Evolutionary conservation across 2,888 invertebrate genomes (phyloP).

Genomic region (Aelia acuminata): DNA sequence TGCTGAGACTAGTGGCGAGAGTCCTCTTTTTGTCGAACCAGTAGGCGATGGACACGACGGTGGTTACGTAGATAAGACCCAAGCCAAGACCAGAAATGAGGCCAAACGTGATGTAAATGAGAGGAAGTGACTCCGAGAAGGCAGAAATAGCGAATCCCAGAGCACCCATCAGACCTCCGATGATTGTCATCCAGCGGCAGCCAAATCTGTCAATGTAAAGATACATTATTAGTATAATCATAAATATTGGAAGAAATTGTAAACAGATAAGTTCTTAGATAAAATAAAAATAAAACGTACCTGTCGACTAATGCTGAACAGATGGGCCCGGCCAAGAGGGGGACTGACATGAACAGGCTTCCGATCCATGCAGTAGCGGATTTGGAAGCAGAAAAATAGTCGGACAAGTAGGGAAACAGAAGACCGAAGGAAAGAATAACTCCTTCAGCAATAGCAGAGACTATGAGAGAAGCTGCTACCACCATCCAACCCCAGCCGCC

Average conservation of each 20-base stretch:
- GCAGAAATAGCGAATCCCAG: constrained; percentile 82
- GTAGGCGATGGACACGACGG: constrained; percentile 91
- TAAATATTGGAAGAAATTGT: not conserved
- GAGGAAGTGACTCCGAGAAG: constrained; percentile 79
- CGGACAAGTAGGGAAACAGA: constrained; percentile 85
- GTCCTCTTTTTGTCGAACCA: constrained; percentile 92
- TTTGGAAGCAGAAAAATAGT: constrained; percentile 85
- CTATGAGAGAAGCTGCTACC: constrained; percentile 85
- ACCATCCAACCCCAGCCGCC: constrained; percentile 94
- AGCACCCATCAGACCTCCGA: constrained; percentile 81
- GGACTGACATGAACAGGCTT: constrained; percentile 90
- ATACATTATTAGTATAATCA: not conserved
- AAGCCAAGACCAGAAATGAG: constrained; percentile 87
- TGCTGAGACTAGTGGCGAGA: constrained; percentile 88
- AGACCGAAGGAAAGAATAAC: constrained; percentile 94
- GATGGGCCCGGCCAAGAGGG: constrained; percentile 85
- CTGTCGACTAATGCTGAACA: constrained; percentile 88
- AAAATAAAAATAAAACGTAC: constrained; percentile 68
- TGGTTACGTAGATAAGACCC: constrained; percentile 88
- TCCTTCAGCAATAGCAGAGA: constrained; percentile 93
- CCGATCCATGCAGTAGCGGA: constrained; percentile 92
- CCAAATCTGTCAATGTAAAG: constrained; percentile 54
- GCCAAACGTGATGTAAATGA: constrained; percentile 89
- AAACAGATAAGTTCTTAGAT: not conserved
- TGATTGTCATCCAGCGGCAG: constrained; percentile 78